Conservation (phyloP, 2,797 vertebrate genomes). For the Phaenicophaeus curvirostris region DNA sequence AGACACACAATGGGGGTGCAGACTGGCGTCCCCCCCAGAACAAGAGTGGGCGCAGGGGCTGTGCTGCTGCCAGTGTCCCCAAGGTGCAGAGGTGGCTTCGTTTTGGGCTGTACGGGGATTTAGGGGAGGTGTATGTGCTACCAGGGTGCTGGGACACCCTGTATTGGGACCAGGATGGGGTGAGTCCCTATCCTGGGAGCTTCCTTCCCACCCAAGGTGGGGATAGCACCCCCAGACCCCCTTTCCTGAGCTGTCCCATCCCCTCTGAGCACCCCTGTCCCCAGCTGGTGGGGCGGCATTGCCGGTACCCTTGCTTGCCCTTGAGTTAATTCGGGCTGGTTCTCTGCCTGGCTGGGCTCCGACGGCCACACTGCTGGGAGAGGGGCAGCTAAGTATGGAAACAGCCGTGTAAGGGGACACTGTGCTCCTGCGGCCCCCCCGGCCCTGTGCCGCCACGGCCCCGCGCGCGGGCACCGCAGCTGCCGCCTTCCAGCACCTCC, state of each 20-base stretch:
- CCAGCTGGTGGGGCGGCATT: background rate
- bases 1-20: fast-evolving
- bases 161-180: fast-evolving
- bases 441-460: conserved; percentile 37
- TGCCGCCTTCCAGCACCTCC: conserved; percentile 86
- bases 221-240: background rate
- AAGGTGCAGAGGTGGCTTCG: fast-evolving
- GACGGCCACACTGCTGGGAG: conserved; percentile 83
- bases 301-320: conserved; percentile 91
- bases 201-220: background rate
- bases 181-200: background rate
- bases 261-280: fast-evolving
- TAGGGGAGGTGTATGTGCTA: background rate
- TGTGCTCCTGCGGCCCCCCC: conserved; percentile 54
- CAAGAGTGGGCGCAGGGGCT: background rate
- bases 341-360: conserved; percentile 72
- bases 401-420: conserved; percentile 90
- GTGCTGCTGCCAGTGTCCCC: background rate
- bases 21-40: fast-evolving
- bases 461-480: conserved; percentile 80
- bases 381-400: conserved; percentile 96
- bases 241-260: fast-evolving
- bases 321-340: conserved; percentile 87
- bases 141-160: fast-evolving
- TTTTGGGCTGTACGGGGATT: background rate